Evolutionary conservation across 2,113 vertebrate species (phyloP).

Genomic region (Vanacampus margaritifer): DNA sequence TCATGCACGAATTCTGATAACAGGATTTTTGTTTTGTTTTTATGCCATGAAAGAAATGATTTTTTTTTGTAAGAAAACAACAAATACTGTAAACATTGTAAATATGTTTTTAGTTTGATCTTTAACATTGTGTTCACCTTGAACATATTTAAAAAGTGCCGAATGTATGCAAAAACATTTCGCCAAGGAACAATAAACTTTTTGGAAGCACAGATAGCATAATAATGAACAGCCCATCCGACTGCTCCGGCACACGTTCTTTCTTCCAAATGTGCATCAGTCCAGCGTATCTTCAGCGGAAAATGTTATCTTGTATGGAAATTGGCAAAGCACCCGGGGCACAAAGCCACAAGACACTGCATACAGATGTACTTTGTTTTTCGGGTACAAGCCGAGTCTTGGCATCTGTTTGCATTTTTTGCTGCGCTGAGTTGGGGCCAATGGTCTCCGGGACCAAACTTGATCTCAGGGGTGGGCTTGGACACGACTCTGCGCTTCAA

Average conservation of each 20-base stretch:
- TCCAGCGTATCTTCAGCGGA: not conserved
- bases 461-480: not conserved
- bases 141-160: no score
- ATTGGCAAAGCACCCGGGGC: slow-evolving; percentile 5
- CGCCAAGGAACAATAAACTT: no score
- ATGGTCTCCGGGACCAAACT: slow-evolving; percentile 12
- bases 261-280: not conserved
- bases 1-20: no score
- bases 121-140: no score
- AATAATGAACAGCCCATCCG: not conserved
- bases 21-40: no score
- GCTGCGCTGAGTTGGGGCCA: slow-evolving; percentile 5
- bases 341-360: not conserved
- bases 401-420: slow-evolving; percentile 5
- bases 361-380: not conserved
- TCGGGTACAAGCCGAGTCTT: not conserved
- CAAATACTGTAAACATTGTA: no score
- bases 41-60: no score
- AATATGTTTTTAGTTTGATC: no score
- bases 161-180: no score
- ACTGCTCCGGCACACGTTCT: not conserved
- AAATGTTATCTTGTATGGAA: not conserved
- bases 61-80: no score
- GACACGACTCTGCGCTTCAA: no score
- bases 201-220: not conserved